Evolutionary conservation across 2,113 vertebrate species (phyloP).

Genomic region (Notarius quadriscutis): DNA sequence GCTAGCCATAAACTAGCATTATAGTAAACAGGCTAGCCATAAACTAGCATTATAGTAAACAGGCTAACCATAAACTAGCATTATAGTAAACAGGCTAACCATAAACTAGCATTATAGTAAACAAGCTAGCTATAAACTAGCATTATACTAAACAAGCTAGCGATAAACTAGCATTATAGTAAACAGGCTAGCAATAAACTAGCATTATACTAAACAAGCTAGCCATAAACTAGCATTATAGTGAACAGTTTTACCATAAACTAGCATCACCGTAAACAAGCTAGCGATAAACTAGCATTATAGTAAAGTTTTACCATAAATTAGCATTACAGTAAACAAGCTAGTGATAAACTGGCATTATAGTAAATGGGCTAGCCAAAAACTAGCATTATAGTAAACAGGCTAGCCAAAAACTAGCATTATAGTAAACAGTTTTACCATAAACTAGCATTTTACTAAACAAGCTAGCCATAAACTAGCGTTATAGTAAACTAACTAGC

Average conservation of each 20-base stretch:
- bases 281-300: background rate
- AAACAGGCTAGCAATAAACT: background rate
- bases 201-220: background rate
- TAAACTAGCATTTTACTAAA: background rate
- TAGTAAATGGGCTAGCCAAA: background rate
- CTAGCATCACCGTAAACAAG: background rate
- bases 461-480: background rate
- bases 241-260: background rate
- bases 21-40: background rate
- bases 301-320: background rate
- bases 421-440: background rate
- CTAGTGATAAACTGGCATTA: background rate
- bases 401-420: background rate
- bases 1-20: background rate
- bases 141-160: too few relatives aligned
- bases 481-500: background rate
- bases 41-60: background rate
- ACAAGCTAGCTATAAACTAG: too few relatives aligned
- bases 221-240: background rate
- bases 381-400: background rate
- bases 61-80: background rate
- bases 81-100: background rate
- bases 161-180: background rate
- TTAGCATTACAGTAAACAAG: background rate
- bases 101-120: background rate